Evolutionary conservation across 2,113 vertebrate genomes (phyloP), one percentile per base, ranked within the genome.

Genomic region (Galemys pyrenaicus): DNA sequence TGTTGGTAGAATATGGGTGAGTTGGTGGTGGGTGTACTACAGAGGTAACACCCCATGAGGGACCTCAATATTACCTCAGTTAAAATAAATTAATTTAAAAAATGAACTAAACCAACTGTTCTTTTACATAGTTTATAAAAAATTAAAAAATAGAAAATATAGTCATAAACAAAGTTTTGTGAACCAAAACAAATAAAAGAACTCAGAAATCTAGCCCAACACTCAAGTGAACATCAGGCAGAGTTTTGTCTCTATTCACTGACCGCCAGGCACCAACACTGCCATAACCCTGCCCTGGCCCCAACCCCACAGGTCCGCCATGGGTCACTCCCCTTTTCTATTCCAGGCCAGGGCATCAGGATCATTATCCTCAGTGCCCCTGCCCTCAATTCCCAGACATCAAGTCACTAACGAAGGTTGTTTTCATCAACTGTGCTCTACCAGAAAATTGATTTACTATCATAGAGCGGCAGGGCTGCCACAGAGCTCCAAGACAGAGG

Each of bases 391-490:
- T 67, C 87, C 90, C 2, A 83, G 26, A 20, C 49, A 82, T 60
- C 86, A 89, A 75, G 16, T 2, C 41, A 58, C 39, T 46, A 67
- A 94, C 28, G 54, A 62, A 80, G n/a, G 83, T 74, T 46, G 74
- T 83, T 75, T 94, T 84, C 71, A 68, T 68, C 58, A 91, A 58
- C 64, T 79, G 8, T 28, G 87, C 46, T 89, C 28, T 37, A 65
- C 20, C 26, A 78, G 74, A 82, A 94, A 89, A 84, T 3, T 78
- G 79, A 89, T 54, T 78, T 62, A 44, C 64, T 64, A n/a, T 49
- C 26, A 73, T 3, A 64, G 12, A 92, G 49, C 46, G 35, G 87
- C 49, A 58, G n/a, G 41, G 30, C 4, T 44, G 32, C 24, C 51
- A 24, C 8, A 2, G 4, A 32, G n/a, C 49, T 81, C 65, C 56